These are phyloP conservation scores for Corythaixoides concolor DNA, from an alignment of 2,113 vertebrate species.

Conservation along the genomic window DNA sequence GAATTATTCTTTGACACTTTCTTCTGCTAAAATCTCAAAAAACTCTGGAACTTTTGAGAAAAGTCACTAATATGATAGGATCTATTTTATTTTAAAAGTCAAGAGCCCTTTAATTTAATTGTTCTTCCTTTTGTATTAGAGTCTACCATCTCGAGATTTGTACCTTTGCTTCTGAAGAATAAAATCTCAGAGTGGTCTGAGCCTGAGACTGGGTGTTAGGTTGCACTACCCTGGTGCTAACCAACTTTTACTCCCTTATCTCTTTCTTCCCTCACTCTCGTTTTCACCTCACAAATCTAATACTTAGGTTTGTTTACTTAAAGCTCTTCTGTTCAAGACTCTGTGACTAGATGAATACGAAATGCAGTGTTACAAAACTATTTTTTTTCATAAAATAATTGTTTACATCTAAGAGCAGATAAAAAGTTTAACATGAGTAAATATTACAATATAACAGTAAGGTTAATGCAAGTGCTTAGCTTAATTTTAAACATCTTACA, in stretches of 20 bases:
- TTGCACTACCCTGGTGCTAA: not conserved
- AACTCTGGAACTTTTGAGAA: not conserved
- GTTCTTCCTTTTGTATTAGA: not conserved
- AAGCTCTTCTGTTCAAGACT: not conserved
- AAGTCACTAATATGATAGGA: too few relatives aligned
- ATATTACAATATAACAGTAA: not conserved
- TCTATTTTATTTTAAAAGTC: not conserved
- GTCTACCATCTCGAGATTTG: not conserved
- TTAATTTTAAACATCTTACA: not conserved
- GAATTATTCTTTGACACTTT: not conserved
- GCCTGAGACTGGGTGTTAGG: not conserved
- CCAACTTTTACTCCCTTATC: not conserved
- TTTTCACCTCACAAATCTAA: not conserved
- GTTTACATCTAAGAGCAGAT: not conserved
- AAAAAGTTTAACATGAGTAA: not conserved
- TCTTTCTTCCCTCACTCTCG: not conserved
- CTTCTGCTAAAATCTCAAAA: not conserved
- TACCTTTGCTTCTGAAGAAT: not conserved
- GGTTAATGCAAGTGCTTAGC: not conserved
- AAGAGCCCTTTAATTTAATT: not conserved
- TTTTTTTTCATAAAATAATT: not conserved
- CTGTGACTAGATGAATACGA: not conserved
- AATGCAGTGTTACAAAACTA: not conserved
- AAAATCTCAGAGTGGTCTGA: not conserved
- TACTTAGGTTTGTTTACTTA: not conserved